Conservation (phyloP, 2,797 vertebrate species). For the Rousettus madagascariensis region DNA sequence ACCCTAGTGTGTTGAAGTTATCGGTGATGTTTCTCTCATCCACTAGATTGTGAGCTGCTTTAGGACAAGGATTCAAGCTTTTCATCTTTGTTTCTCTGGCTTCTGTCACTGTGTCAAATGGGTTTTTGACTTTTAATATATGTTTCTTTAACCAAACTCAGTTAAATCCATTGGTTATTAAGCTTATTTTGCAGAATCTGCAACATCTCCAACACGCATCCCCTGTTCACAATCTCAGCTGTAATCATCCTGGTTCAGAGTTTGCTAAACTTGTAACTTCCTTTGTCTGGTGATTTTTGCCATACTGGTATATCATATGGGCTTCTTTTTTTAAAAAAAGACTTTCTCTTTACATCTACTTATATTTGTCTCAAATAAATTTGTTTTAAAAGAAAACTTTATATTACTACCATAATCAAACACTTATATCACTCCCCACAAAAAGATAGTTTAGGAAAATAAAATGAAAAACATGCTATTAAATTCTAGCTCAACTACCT, state of each 20-base stretch:
- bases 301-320: background rate
- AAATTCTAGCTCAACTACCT: background rate
- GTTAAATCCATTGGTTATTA: background rate
- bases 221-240: background rate
- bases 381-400: background rate
- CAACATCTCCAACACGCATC: background rate
- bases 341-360: background rate
- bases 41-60: background rate
- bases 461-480: background rate
- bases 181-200: slow-evolving; percentile 2
- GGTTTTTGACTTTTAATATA: background rate
- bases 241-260: background rate
- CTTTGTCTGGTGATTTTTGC: background rate
- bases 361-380: background rate
- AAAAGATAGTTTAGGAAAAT: background rate
- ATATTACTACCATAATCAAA: background rate
- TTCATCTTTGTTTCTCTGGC: background rate
- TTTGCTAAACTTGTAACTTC: background rate
- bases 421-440: background rate
- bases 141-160: background rate
- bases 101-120: background rate
- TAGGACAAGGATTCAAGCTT: background rate
- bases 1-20: background rate
- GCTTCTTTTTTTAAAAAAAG: background rate
- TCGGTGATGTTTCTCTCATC: background rate